Percentiles rank a stretch among this genome's conserved stretches.
Evolutionary conservation across 2,113 vertebrate species (phyloP).

Genomic region (Hippoglossus stenolepis): DNA sequence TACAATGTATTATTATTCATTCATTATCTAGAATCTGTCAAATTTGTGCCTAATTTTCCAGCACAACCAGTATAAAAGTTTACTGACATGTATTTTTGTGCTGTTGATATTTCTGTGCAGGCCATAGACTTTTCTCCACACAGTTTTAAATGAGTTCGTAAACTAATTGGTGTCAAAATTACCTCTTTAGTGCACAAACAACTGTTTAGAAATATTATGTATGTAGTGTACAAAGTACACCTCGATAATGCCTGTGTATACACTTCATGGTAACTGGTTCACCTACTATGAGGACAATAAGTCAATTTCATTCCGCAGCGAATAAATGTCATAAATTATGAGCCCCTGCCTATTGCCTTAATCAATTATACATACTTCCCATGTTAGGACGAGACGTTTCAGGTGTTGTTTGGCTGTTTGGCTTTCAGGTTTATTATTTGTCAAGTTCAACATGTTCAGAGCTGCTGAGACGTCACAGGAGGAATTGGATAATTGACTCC

Average conservation of each 20-base stretch:
- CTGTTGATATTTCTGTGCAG: neutral
- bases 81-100: neutral
- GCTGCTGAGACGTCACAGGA: conserved; percentile 51
- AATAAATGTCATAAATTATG: neutral
- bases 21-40: neutral
- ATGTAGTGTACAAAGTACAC: too few relatives aligned
- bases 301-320: neutral
- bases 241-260: too few relatives aligned
- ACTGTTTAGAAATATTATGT: too few relatives aligned
- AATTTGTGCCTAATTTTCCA: neutral
- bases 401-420: neutral
- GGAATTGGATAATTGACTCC: conserved; percentile 67
- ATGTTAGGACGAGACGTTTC: neutral
- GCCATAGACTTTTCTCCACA: too few relatives aligned
- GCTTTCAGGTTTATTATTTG: conserved; percentile 47
- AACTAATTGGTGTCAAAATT: neutral
- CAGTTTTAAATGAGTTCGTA: neutral
- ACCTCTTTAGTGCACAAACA: neutral
- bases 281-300: neutral
- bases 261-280: neutral
- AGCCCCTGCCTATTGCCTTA: too few relatives aligned
- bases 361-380: neutral
- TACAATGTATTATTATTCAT: neutral
- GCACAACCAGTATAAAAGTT: neutral
- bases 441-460: conserved; percentile 30